These are phyloP conservation scores for Temnopleurus reevesii DNA, from an alignment of 53 echinoderm and acorn worm species.

Conservation along the genomic window DNA sequence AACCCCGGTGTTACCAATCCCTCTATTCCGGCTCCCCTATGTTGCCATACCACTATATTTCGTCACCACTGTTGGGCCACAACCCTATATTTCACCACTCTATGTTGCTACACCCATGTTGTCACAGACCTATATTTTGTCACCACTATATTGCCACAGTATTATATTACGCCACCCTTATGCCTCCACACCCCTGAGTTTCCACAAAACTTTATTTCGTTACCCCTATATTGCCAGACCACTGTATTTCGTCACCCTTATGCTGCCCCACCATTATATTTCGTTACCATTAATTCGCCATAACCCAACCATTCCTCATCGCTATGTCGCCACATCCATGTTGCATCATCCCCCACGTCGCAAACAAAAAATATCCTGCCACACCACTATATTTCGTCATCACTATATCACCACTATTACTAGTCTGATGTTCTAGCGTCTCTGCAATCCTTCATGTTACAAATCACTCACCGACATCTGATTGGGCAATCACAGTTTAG, in stretches of 20 bases:
- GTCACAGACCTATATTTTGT: background rate
- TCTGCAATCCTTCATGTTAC: no score
- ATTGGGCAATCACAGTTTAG: constrained; percentile 52
- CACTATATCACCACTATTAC: no score
- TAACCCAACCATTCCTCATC: no score
- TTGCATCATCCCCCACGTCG: no score
- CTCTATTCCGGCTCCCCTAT: background rate
- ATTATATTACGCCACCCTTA: background rate
- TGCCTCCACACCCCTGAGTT: background rate
- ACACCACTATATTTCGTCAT: background rate
- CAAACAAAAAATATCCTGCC: no score
- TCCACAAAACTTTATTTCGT: background rate
- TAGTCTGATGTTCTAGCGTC: no score
- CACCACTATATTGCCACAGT: background rate
- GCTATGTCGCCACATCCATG: no score
- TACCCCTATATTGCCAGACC: background rate
- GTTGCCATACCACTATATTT: background rate
- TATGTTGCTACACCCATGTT: no score
- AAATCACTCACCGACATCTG: constrained; percentile 50
- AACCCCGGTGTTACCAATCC: background rate
- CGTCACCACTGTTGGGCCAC: background rate
- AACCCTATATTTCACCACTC: no score
- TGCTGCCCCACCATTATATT: background rate
- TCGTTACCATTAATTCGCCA: no score
- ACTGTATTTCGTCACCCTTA: background rate